Evolutionary conservation across 2,888 invertebrate species (phyloP).

Genomic region (Calliopum simillimum): DNA sequence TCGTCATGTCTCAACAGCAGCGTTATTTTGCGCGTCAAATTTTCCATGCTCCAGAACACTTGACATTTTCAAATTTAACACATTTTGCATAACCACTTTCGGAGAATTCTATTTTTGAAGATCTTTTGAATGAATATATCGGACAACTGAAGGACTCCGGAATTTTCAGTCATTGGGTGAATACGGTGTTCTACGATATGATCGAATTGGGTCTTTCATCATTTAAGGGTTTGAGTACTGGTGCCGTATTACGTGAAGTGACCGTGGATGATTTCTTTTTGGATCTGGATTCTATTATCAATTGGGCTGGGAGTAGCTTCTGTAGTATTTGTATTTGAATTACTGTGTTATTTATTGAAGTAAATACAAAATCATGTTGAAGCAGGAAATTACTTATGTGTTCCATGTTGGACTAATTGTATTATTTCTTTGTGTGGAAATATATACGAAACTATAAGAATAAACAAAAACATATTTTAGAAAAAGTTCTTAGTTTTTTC

Average conservation of each 20-base stretch:
- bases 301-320: slow-evolving; percentile 4
- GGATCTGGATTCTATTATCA: slow-evolving; percentile 3
- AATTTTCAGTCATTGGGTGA: slow-evolving; percentile 32
- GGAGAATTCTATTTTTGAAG: slow-evolving; percentile 28
- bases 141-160: slow-evolving; percentile 28
- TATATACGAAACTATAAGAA: too few relatives aligned
- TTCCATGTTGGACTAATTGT: too few relatives aligned
- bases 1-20: slow-evolving; percentile 34
- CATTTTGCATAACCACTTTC: slow-evolving; percentile 26
- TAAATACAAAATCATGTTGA: too few relatives aligned
- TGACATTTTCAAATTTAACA: slow-evolving; percentile 10
- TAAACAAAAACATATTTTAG: too few relatives aligned
- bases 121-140: slow-evolving; percentile 28
- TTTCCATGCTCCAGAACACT: slow-evolving; percentile 20
- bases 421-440: too few relatives aligned
- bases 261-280: slow-evolving; percentile 18
- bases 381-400: too few relatives aligned
- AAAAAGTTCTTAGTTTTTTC: too few relatives aligned
- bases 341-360: too few relatives aligned
- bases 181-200: slow-evolving; percentile 27
- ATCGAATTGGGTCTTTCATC: slow-evolving; percentile 22
- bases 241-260: not conserved
- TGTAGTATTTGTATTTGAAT: not conserved
- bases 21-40: slow-evolving; percentile 1
- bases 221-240: not conserved